Percentiles rank a stretch among this genome's conserved stretches.
Conservation (phyloP, 2,797 vertebrate species). For the Botia kubotai region DNA sequence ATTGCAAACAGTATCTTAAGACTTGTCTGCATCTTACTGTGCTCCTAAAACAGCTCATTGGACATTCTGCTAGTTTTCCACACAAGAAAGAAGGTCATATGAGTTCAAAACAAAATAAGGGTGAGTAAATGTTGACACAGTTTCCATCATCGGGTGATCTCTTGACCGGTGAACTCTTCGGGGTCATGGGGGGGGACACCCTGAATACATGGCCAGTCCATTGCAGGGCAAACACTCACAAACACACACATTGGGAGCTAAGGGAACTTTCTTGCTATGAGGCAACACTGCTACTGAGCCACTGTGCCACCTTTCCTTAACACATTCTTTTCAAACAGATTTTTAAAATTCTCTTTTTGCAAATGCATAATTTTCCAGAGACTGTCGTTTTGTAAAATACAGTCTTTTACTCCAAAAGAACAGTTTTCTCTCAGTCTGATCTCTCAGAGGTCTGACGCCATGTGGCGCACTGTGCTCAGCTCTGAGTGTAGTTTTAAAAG, state of each 20-base stretch:
- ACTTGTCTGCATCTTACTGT: too few species aligned
- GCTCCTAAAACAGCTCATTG: too few species aligned
- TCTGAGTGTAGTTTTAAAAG: constrained; percentile 4
- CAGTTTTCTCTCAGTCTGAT: background rate
- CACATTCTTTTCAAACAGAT: background rate
- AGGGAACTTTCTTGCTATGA: too few species aligned
- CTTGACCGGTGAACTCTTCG: too few species aligned
- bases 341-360: background rate
- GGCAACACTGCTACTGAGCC: too few species aligned
- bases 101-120: background rate
- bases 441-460: background rate
- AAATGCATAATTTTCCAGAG: constrained; percentile 13
- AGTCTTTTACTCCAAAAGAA: constrained; percentile 18
- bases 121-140: background rate
- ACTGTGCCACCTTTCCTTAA: too few species aligned
- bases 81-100: background rate
- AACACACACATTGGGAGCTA: too few species aligned
- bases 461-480: background rate
- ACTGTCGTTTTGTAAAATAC: constrained; percentile 12
- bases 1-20: too few species aligned
- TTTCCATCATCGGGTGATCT: background rate
- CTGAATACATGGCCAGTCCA: too few species aligned
- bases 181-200: too few species aligned
- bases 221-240: too few species aligned
- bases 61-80: too few species aligned